Conservation (phyloP, 2,888 invertebrate species). For the Galeopsomyia nigrocyanea region DNA sequence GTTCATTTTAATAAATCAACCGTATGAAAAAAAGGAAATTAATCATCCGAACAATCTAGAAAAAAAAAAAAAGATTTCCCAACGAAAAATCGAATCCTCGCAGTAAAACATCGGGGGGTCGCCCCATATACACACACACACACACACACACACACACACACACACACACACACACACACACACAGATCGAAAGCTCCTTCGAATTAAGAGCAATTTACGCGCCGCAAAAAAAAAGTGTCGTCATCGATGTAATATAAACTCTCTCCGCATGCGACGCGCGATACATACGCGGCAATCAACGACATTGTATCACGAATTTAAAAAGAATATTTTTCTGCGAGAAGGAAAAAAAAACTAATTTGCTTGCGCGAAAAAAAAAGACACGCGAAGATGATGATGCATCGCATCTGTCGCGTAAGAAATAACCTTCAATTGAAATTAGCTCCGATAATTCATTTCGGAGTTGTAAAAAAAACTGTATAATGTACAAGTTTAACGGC, state of each 20-base stretch:
- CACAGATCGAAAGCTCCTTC: too few species aligned
- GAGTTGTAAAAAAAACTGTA: background rate
- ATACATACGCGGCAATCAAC: background rate
- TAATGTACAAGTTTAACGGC: slow-evolving; percentile 6
- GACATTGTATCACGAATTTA: too few species aligned
- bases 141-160: too few species aligned
- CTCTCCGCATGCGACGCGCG: slow-evolving; percentile 1
- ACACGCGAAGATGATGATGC: slow-evolving; percentile 5
- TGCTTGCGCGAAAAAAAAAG: too few species aligned
- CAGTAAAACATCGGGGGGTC: slow-evolving; percentile 10
- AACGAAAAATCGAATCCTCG: slow-evolving; percentile 7
- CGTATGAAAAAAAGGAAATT: background rate
- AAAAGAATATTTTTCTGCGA: too few species aligned
- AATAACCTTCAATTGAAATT: slow-evolving; percentile 28
- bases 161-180: too few species aligned
- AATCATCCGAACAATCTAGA: slow-evolving; percentile 2
- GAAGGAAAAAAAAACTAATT: too few species aligned
- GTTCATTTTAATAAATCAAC: too few species aligned
- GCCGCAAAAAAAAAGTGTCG: slow-evolving; percentile 49
- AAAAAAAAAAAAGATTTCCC: too few species aligned
- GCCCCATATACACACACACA: too few species aligned
- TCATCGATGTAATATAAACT: slow-evolving; percentile 51
- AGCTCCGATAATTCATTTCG: slow-evolving; percentile 27
- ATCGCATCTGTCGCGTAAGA: slow-evolving; percentile 6
- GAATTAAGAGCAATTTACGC: slow-evolving; percentile 64